Base-by-base conservation (phyloP, 92 coral and sea anemone genomes). In the Parazoanthus atlanticus region DNA sequence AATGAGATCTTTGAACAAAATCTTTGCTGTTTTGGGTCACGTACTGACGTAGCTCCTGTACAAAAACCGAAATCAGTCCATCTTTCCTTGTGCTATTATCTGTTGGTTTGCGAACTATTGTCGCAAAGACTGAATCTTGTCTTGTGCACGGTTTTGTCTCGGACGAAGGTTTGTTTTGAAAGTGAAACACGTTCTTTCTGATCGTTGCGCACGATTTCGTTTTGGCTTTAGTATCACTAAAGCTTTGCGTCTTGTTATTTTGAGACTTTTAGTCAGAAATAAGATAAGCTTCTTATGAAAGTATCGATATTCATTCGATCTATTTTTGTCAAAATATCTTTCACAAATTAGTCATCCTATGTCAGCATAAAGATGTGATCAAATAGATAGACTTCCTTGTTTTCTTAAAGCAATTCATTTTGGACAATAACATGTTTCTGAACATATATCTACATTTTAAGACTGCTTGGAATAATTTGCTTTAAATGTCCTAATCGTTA, bases 101-200 rank as follows among this genome's bases (percentile, higher is more conserved):
- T 33, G 74, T 81, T 56, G 74, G 29, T 81, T 81, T 81, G 31
- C 85, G 85, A 81, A 61, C 58, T 36, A 81, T 33, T 61, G 8
- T 23, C 21, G 6, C 3, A 25, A 8, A 61, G 6, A 61, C 43
- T 1, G 73, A n/a, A 11, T 32, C 70, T 19, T 81, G 72, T 34
- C 2, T 36, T 25, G 52, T n/a, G 79, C 43, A 75, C n/a, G 47
- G 26, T 17, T 17, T 81, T 81, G 30, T 17, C 29, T 7, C 71
- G 19, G 19, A 58, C 9, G 49, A 21, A 36, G 77, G 38, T 32
- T 73, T 73, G 77, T 80, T 52, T 61, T 34, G 73, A 56, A 81
- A 64, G 26, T 12, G 72, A 56, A 56, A 81, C 72, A 8, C 56
- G 13, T 2, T 29, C 12, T 16, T 15, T 73, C 9, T 28, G 66